Evolutionary conservation across 2,888 invertebrate genomes (phyloP).

Genomic region (Hemicrepidius hirtus): DNA sequence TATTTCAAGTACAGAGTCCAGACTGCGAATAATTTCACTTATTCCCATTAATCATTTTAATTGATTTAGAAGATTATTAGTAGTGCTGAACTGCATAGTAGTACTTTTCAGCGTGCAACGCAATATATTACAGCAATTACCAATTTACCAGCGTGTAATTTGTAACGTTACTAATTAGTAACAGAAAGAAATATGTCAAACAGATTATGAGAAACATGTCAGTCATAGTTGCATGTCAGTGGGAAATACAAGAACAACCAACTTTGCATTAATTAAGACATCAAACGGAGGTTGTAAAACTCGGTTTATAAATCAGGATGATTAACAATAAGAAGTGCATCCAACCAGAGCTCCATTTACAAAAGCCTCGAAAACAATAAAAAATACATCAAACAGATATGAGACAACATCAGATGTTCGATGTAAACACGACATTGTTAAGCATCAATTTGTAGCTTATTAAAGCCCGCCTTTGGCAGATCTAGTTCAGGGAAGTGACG

Average conservation of each 20-base stretch:
- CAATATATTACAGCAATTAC: constrained; percentile 1
- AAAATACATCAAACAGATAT: constrained; percentile 39
- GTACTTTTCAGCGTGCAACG: not conserved
- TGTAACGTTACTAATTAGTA: not conserved
- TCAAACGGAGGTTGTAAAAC: too few species aligned
- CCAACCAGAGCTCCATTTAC: not conserved
- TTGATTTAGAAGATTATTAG: constrained; percentile 15
- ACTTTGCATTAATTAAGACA: too few species aligned
- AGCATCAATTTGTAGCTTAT: constrained; percentile 58
- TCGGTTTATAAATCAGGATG: not conserved
- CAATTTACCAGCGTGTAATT: not conserved
- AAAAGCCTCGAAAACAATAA: constrained; percentile 32
- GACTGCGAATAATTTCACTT: constrained; percentile 8
- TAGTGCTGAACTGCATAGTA: constrained; percentile 1
- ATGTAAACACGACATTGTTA: constrained; percentile 58
- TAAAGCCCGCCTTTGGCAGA: constrained; percentile 54
- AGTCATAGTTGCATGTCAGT: too few species aligned
- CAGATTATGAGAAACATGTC: too few species aligned
- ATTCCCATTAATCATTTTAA: constrained; percentile 15
- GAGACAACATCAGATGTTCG: constrained; percentile 54
- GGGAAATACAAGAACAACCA: too few species aligned
- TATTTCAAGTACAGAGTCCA: not conserved
- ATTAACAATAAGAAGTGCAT: not conserved
- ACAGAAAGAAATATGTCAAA: too few species aligned
- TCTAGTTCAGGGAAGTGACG: constrained; percentile 37